A percentile compares a stretch with the other conserved stretches of the same genome.
Conservation (phyloP, 2,113 vertebrate genomes). For the Sminthopsis crassicaudata region DNA sequence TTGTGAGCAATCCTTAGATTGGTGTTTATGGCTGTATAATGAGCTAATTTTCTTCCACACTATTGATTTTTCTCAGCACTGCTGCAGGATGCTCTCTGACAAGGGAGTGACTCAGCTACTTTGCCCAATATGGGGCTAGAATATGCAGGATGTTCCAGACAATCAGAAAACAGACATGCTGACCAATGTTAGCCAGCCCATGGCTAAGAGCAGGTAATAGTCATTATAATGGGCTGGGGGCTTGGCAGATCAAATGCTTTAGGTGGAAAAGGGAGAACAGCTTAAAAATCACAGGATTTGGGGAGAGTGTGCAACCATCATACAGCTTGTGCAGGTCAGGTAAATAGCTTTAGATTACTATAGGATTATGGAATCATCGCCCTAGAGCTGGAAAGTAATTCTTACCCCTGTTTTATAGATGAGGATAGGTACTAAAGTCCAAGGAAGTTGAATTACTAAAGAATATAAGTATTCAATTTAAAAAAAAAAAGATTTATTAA, state of each 20-base stretch:
- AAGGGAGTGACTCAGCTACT: constrained; percentile 55
- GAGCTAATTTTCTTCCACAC: constrained; percentile 67
- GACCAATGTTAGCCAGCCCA: not conserved
- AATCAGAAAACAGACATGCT: not conserved
- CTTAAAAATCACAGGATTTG: not conserved
- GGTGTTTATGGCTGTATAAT: constrained; percentile 54
- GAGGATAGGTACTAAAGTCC: not conserved
- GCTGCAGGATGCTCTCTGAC: constrained; percentile 22
- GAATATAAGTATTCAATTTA: not conserved
- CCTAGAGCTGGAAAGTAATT: not conserved
- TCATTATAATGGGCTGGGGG: not conserved
- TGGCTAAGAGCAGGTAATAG: not conserved
- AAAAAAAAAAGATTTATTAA: not conserved
- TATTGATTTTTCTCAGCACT: constrained; percentile 63
- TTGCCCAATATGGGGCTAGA: not conserved
- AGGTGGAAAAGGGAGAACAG: not conserved
- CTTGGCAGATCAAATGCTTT: not conserved
- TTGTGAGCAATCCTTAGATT: not conserved
- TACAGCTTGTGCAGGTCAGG: not conserved
- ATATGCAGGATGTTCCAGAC: rapidly evolving
- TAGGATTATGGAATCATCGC: not conserved
- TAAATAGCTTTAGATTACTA: not conserved
- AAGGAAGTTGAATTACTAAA: not conserved
- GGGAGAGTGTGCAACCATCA: not conserved
- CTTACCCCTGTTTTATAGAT: not conserved